Base-by-base conservation (phyloP, 92 coral and sea anemone species). In the Zoanthus sansibaricus region DNA sequence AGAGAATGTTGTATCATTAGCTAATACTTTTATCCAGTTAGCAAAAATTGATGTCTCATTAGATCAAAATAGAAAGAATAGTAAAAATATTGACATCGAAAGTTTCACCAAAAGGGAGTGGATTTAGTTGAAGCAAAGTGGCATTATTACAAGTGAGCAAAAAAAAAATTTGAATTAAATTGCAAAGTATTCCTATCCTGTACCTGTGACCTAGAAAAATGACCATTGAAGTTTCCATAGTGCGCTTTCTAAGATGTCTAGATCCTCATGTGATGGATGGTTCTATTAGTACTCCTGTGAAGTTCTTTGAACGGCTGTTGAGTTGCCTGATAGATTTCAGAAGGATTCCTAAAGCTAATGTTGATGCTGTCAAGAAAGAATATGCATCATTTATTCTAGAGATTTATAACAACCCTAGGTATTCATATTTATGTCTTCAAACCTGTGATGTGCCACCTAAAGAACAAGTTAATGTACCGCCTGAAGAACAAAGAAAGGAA, bases 191-290 rank as follows among this genome's bases (percentile, higher is more conserved):
- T 93, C 76, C 93, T 91, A 76, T 18, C 85, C 33, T 45, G 88
- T 42, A 74, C 91, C 54, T 46, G 78, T 31, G 89, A 59, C 74
- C 84, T 93, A 83, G 94, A 94, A 52, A 94, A 94, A 71, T 87
- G 93, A 51, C 93, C 92, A 46, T 48, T 94, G 15, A 94, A 92
- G 90, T 92, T 90, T 79, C 91, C 91, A 78, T 94, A 58, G 92
- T 88, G 16, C 87, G 89, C 77, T 83, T 67, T 78, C 83, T 94
- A 72, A 84, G 94, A 86, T 77, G 91, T 66, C 93, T 92, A 2
- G 94, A 94, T 80, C 94, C 95, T 51, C 93, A 71, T 72, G 82
- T 90, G 66, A 79, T 94, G 84, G 97, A 87, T 59, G 93, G 86
- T 17, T 82, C 87, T 42, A 86, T 42, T 44, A 76, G 51, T 18